These are phyloP conservation scores for Drosophila pandora DNA, from an alignment of 1,140 invertebrate genomes.

Conservation along the genomic window DNA sequence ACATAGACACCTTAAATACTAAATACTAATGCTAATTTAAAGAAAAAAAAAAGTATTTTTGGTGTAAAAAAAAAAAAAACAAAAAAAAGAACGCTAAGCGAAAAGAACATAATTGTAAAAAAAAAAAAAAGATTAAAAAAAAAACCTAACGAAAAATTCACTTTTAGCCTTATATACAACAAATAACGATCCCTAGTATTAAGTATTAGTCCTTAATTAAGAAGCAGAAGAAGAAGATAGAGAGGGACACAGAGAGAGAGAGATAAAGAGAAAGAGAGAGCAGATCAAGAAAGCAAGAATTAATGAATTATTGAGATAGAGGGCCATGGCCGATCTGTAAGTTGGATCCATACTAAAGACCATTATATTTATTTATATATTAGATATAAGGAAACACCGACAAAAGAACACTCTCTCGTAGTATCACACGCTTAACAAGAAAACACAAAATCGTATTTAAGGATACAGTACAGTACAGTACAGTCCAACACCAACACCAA, in stretches of 20 bases:
- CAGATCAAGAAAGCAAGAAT: not conserved
- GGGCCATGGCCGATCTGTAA: slow-evolving; percentile 28
- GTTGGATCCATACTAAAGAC: slow-evolving; percentile 22
- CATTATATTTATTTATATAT: slow-evolving; percentile 3
- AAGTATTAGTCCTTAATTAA: slow-evolving; percentile 9
- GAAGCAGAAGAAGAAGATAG: slow-evolving; percentile 2
- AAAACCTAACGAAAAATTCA: slow-evolving; percentile 50
- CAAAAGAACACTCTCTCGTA: not conserved
- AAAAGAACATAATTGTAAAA: slow-evolving; percentile 1
- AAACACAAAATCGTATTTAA: too few species aligned
- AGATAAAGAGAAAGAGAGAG: not conserved
- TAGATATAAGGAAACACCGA: not conserved
- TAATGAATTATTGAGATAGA: not conserved
- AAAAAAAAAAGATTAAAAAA: not conserved
- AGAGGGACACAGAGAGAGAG: not conserved
- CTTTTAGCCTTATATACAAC: slow-evolving; percentile 75
- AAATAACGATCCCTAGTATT: slow-evolving; percentile 26
- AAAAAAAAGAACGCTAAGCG: not conserved
- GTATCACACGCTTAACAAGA: too few species aligned
- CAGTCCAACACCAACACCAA: too few species aligned
- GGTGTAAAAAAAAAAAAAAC: slow-evolving; percentile 26
- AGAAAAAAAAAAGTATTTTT: slow-evolving; percentile 58
- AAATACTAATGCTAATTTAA: slow-evolving; percentile 15
- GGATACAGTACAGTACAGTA: too few species aligned
- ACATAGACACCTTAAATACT: slow-evolving; percentile 4